phyloP scores from a whole-genome alignment of 2,888 invertebrate species.

The Polylopha cassiicola region DNA sequence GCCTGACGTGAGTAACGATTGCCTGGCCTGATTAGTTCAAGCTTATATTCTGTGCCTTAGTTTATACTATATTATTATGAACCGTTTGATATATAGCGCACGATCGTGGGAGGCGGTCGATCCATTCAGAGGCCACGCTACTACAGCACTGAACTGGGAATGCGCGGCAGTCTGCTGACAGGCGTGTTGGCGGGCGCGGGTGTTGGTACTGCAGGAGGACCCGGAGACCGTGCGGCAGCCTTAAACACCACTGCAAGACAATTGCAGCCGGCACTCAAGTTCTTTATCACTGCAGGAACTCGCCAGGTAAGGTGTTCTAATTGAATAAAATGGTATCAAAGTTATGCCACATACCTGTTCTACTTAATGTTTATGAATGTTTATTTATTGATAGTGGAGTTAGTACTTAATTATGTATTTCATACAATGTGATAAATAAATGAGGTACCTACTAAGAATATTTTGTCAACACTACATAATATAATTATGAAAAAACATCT shows the following conservation, averaged over 20 bases:
- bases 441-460: conserved; percentile 67
- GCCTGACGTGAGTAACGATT: conserved; percentile 43
- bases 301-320: conserved; percentile 14
- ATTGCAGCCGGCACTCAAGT: conserved; percentile 88
- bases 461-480: no score
- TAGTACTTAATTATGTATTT: no score
- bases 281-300: conserved; percentile 82
- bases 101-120: conserved; percentile 38
- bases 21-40: no score
- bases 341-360: no score
- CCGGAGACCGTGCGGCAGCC: conserved; percentile 86
- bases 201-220: conserved; percentile 86
- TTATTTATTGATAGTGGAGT: no score
- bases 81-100: conserved; percentile 25
- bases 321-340: no score
- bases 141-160: conserved; percentile 96
- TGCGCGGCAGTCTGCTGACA: conserved; percentile 90
- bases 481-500: no score
- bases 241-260: conserved; percentile 93
- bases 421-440: no score
- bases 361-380: no score
- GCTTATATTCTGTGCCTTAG: no score
- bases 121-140: conserved; percentile 90
- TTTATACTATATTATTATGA: no score
- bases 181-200: conserved; percentile 87